A percentile compares a stretch with the other conserved stretches of the same genome.
phyloP scores from a whole-genome alignment of 2,113 vertebrate genomes.

The Baryphthengus martii region DNA sequence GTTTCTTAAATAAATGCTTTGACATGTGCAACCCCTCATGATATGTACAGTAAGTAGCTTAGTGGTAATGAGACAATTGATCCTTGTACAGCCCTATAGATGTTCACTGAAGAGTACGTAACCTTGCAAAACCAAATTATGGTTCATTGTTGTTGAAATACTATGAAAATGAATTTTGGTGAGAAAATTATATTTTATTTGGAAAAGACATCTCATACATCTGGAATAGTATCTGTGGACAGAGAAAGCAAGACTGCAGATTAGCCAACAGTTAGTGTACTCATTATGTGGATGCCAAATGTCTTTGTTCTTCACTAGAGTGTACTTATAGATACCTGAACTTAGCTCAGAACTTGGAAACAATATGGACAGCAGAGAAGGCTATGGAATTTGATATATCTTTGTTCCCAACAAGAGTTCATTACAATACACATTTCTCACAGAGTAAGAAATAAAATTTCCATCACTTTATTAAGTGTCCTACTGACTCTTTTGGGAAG shows the following conservation, averaged over 20 bases:
- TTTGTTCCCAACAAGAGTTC: background rate
- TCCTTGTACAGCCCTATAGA: background rate
- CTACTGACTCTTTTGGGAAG: background rate
- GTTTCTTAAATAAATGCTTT: background rate
- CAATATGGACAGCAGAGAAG: background rate
- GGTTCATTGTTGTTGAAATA: background rate
- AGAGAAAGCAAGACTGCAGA: background rate
- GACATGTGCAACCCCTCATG: background rate
- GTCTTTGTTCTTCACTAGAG: background rate
- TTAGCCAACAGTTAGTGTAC: background rate
- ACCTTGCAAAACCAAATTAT: background rate
- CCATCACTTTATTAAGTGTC: background rate
- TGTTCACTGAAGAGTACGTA: background rate
- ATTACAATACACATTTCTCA: background rate
- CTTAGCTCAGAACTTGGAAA: background rate
- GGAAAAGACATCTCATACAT: background rate
- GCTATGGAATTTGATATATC: background rate
- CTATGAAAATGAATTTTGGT: background rate
- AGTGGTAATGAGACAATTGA: background rate
- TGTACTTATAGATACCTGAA: background rate
- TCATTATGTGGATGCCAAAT: background rate
- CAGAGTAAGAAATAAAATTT: background rate
- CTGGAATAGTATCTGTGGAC: background rate
- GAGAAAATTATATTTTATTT: background rate
- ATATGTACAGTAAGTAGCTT: background rate